These are phyloP conservation scores for Fukomys damarensis DNA, from an alignment of 2,113 vertebrate species.

Conservation along the genomic window DNA sequence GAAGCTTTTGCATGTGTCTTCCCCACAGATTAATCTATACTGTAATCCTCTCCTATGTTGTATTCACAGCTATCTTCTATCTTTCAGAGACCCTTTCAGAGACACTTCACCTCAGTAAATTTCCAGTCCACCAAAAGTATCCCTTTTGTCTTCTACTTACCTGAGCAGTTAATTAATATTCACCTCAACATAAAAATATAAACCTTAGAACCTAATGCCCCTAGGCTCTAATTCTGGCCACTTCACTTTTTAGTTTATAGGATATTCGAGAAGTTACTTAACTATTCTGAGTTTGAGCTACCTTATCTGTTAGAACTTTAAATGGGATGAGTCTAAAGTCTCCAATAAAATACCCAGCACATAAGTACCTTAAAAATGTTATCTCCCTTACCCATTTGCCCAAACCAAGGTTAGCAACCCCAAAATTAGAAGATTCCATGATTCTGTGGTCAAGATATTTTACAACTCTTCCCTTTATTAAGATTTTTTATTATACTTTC, in stretches of 20 bases:
- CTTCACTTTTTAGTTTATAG: neutral
- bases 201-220: constrained; percentile 6
- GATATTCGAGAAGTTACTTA: neutral
- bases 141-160: constrained; percentile 2
- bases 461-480: constrained; percentile 44
- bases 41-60: neutral
- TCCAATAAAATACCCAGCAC: constrained; percentile 15
- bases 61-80: neutral
- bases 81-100: constrained; percentile 20
- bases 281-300: neutral
- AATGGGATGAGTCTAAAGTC: neutral
- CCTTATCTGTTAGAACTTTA: constrained; percentile 9
- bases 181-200: neutral
- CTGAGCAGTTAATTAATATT: neutral
- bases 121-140: neutral
- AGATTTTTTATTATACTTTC: constrained; percentile 34
- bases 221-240: neutral
- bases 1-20: neutral
- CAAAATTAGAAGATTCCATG: neutral
- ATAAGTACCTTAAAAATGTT: constrained; percentile 17
- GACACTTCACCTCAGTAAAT: too few species aligned
- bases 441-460: constrained; percentile 45
- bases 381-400: neutral
- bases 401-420: constrained; percentile 14
- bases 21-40: neutral